These are phyloP conservation scores for Gyrodactylus salaris DNA, from an alignment of 1,140 invertebrate genomes.

Conservation along the genomic window DNA sequence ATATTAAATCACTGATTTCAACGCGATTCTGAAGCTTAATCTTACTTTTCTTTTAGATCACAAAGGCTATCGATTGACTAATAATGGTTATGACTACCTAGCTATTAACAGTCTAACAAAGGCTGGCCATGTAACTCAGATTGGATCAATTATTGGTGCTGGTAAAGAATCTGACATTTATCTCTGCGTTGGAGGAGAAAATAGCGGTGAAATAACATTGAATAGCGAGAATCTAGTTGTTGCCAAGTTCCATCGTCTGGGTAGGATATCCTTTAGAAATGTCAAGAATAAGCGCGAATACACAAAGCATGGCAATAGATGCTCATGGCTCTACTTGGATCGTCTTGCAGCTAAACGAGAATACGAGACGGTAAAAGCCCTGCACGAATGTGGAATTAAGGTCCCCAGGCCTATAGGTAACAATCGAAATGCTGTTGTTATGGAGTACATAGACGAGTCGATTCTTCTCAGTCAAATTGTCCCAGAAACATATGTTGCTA, in stretches of 20 bases:
- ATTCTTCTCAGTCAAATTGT: slow-evolving; percentile 20
- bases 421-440: slow-evolving; percentile 76
- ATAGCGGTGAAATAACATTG: not conserved
- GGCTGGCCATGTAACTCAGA: slow-evolving; percentile 38
- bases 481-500: not conserved
- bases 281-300: slow-evolving; percentile 85
- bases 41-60: not conserved
- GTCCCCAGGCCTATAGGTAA: slow-evolving; percentile 73
- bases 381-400: slow-evolving; percentile 56
- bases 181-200: not conserved
- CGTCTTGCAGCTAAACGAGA: slow-evolving; percentile 46
- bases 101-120: slow-evolving; percentile 52
- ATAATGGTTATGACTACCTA: slow-evolving; percentile 78
- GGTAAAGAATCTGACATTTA: slow-evolving; percentile 50
- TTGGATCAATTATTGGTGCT: slow-evolving; percentile 91
- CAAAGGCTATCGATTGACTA: slow-evolving; percentile 77
- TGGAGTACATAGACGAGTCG: slow-evolving; percentile 44
- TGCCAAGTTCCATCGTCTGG: slow-evolving; percentile 30
- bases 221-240: not conserved
- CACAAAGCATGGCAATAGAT: slow-evolving; percentile 48
- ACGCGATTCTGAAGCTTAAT: not conserved
- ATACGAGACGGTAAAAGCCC: slow-evolving; percentile 39
- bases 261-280: slow-evolving; percentile 75
- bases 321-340: slow-evolving; percentile 87
- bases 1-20: not conserved